Evolutionary conservation across 2,888 invertebrate genomes (phyloP).

Genomic region (Rutpela maculata): DNA sequence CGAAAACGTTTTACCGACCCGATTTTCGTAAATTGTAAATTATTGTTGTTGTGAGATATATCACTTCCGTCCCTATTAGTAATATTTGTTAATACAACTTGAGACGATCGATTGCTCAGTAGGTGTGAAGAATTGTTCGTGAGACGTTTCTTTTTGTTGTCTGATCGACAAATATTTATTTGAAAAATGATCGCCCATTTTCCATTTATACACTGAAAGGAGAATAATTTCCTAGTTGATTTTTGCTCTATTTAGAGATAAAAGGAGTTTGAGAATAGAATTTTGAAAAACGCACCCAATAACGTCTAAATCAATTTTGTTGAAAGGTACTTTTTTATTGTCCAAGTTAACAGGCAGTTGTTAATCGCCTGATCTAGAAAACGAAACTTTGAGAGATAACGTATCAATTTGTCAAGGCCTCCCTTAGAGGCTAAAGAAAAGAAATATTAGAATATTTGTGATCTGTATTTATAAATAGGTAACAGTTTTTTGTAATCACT

Average conservation of each 20-base stretch:
- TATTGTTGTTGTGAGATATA: neutral
- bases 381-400: neutral
- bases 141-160: neutral
- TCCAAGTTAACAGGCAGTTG: neutral
- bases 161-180: conserved; percentile 7
- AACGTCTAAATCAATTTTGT: neutral
- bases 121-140: neutral
- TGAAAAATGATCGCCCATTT: neutral
- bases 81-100: neutral
- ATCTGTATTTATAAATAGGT: neutral
- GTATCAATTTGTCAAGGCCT: neutral
- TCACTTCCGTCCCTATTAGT: neutral
- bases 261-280: neutral
- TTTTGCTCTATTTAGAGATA: neutral
- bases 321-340: neutral
- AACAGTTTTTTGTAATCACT: too few relatives aligned
- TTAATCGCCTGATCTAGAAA: neutral
- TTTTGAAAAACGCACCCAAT: neutral
- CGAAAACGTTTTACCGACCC: neutral
- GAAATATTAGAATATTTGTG: neutral
- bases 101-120: neutral
- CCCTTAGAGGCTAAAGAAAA: neutral
- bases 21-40: neutral
- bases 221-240: neutral
- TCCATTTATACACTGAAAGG: neutral